Evolutionary conservation across 2,113 vertebrate genomes (phyloP), one percentile per base, ranked within the genome.

Genomic region (Melierax canorus): DNA sequence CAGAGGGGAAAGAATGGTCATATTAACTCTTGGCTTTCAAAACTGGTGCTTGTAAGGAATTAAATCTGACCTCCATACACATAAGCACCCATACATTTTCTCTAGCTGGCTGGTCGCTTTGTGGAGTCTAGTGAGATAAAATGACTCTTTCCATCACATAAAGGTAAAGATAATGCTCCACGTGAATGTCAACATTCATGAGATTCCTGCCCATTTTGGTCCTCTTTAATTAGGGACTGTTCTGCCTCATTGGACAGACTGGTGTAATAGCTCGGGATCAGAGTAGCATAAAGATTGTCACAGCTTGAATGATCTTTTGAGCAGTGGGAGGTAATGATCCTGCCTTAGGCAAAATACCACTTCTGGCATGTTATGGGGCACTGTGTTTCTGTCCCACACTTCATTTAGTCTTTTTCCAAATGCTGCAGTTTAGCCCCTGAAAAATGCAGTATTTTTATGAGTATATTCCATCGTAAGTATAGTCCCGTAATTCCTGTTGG

Each of bases 291-390:
- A 92, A 95, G 86, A 90, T 79, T 95, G 89, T 85, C 90, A 66
- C 87, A 91, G 91, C 74, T 85, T 96, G 95, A 95, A 58, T 85
- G 83, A 79, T 92, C 88, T 87, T 85, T 30, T 46, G 77, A 92
- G 71, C 89, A 69, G 91, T 50, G 45, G 81, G 86, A 91, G 86
- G 91, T 89, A 90, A 94, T 95, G 94, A 95, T 87, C 80, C 86
- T 91, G 84, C 84, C 86, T 39, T 55, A 95, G 68, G 91, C 77
- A 73, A 71, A 92, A 63, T 43, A 12, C n/a, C 0, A 1, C 84
- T 92, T 55, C 71, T 30, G 58, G 81, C 38, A 10, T 59, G 23
- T 73, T 83, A 26, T 2, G 14, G 90, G 93, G 27, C 36, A 15
- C 59, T 43, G 59, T 59, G 53, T 56, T 88, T 80, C 50, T 82